Conservation (phyloP, 1,140 invertebrate species). For the Drosophila dunni region DNA sequence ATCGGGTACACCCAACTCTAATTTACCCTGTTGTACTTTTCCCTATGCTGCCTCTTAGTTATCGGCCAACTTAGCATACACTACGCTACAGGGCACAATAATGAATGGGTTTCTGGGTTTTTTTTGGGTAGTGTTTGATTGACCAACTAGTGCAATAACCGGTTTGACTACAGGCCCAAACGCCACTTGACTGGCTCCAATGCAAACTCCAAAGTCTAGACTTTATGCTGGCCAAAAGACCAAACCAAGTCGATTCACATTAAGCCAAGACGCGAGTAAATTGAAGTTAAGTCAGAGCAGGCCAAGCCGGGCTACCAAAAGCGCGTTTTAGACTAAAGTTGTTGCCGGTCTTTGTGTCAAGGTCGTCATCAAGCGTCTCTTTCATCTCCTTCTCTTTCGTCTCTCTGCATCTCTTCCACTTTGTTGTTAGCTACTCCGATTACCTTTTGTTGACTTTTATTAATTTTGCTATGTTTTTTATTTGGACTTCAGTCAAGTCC, state of each 20-base stretch:
- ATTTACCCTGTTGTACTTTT: too few relatives aligned
- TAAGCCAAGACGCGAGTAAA: not conserved
- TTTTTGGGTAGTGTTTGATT: not conserved
- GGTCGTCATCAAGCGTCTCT: constrained; percentile 54
- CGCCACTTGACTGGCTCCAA: constrained; percentile 34
- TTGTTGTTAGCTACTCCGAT: constrained; percentile 4
- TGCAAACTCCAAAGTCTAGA: constrained; percentile 13
- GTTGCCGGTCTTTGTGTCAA: constrained; percentile 82
- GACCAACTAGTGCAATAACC: constrained; percentile 40
- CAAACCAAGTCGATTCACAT: not conserved
- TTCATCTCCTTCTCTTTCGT: too few relatives aligned
- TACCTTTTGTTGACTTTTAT: constrained; percentile 3
- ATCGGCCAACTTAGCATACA: too few relatives aligned
- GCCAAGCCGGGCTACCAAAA: constrained; percentile 37
- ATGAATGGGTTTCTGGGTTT: too few relatives aligned
- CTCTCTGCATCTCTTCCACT: constrained; percentile 1
- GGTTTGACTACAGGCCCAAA: constrained; percentile 47
- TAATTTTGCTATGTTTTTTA: constrained; percentile 8
- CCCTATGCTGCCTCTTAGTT: too few relatives aligned
- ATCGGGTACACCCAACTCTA: not conserved
- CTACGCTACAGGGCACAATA: too few relatives aligned
- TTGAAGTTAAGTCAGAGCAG: not conserved
- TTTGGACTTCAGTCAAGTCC: not conserved
- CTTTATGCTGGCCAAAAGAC: constrained; percentile 19
- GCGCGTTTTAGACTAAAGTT: constrained; percentile 41